phyloP scores from a whole-genome alignment of 1,140 invertebrate species.

The Drosophila pruinosa region DNA sequence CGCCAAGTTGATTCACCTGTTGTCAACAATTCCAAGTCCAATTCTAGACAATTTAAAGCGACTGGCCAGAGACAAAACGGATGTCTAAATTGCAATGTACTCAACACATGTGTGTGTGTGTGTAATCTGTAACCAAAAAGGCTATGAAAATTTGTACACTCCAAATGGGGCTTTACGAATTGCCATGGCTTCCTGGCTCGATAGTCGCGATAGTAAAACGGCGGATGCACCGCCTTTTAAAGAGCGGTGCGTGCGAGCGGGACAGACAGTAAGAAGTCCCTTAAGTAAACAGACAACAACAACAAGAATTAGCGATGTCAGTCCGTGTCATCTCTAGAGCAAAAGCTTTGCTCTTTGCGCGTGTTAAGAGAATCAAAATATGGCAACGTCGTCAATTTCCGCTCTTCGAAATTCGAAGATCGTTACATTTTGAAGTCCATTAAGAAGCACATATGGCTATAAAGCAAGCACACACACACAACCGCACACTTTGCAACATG shows the following conservation, averaged over 20 bases:
- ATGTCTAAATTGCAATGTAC: slow-evolving; percentile 45
- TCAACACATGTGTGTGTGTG: neutral
- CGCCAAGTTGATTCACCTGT: slow-evolving; percentile 19
- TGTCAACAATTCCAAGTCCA: slow-evolving; percentile 14
- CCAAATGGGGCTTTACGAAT: slow-evolving; percentile 48
- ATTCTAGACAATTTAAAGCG: neutral
- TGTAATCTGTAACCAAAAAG: slow-evolving; percentile 18
- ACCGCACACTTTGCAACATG: slow-evolving; percentile 35
- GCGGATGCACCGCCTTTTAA: slow-evolving; percentile 66
- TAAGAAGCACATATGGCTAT: slow-evolving; percentile 15
- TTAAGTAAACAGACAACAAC: neutral
- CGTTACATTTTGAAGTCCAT: slow-evolving; percentile 60
- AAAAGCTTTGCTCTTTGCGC: too few species aligned
- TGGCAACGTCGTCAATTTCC: slow-evolving; percentile 64
- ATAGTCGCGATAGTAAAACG: slow-evolving; percentile 46
- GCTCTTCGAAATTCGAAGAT: slow-evolving; percentile 50
- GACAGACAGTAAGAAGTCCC: slow-evolving; percentile 4
- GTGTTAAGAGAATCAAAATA: slow-evolving; percentile 11
- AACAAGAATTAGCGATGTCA: neutral
- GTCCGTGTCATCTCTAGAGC: slow-evolving; percentile 18
- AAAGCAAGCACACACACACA: neutral
- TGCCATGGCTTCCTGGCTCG: slow-evolving; percentile 47
- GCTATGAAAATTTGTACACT: slow-evolving; percentile 31
- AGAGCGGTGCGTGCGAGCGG: neutral
- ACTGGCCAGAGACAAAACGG: slow-evolving; percentile 22